phyloP scores from a whole-genome alignment of 2,888 invertebrate species.

The Brachycybe producta region DNA sequence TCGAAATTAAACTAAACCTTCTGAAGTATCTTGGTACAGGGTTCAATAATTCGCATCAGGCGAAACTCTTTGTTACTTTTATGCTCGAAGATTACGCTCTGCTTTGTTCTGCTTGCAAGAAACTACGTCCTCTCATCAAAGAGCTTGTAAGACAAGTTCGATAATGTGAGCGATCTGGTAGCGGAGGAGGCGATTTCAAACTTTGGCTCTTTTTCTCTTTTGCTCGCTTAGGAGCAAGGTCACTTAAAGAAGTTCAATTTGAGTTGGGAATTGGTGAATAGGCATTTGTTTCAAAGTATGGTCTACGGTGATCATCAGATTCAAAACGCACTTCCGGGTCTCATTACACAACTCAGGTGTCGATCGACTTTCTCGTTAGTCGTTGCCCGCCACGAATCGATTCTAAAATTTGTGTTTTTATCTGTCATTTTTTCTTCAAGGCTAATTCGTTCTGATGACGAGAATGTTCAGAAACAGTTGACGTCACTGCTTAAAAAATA shows the following conservation, averaged over 20 bases:
- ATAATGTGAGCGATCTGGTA: too few species aligned
- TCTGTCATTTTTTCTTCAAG: not conserved
- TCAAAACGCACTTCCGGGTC: conserved; percentile 42
- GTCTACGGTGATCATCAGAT: conserved; percentile 43
- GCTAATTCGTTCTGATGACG: too few species aligned
- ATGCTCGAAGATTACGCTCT: conserved; percentile 50
- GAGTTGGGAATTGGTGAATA: conserved; percentile 53
- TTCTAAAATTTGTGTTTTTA: not conserved
- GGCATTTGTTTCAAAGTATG: conserved; percentile 48
- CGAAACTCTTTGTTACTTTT: conserved; percentile 43
- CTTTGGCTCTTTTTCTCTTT: conserved; percentile 1
- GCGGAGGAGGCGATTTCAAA: not conserved
- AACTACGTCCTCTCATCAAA: conserved; percentile 44
- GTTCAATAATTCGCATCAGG: conserved; percentile 40
- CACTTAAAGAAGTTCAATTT: conserved; percentile 49
- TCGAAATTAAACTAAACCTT: conserved; percentile 47
- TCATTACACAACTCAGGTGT: conserved; percentile 41
- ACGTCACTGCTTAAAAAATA: conserved; percentile 39
- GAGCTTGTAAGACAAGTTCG: conserved; percentile 36
- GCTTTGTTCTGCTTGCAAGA: conserved; percentile 46
- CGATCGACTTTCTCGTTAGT: not conserved
- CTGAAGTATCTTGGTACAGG: conserved; percentile 40
- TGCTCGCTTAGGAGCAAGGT: conserved; percentile 38
- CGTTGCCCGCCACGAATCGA: not conserved
- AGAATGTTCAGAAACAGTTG: conserved; percentile 9